Percentiles rank a stretch among this genome's conserved stretches.
These are phyloP conservation scores for Sycophila sp. DNA, from an alignment of 1,140 invertebrate species.

Conservation along the genomic window DNA sequence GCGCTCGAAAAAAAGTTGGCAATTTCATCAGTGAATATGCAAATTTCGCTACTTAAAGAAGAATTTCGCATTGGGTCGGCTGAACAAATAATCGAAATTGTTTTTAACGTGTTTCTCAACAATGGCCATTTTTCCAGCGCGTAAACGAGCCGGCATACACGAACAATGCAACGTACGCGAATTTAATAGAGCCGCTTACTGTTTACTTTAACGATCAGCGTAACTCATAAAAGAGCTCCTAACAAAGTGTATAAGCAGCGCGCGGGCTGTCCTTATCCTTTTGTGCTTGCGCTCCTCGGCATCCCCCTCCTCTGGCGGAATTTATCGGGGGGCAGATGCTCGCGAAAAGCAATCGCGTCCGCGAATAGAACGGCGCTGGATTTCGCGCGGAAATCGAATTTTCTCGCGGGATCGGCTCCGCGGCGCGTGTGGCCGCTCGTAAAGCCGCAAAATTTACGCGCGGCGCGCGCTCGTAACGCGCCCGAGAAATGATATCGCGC, in stretches of 20 bases:
- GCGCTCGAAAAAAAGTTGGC: too few species aligned
- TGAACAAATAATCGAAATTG: too few species aligned
- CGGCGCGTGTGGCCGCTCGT: neutral
- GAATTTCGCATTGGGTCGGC: too few species aligned
- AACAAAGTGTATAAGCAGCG: constrained; percentile 6
- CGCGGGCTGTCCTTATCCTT: too few species aligned
- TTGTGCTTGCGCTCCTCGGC: too few species aligned
- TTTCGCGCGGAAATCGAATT: neutral
- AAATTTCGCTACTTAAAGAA: too few species aligned
- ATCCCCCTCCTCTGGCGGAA: neutral
- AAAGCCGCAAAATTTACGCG: constrained; percentile 26
- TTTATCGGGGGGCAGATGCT: neutral
- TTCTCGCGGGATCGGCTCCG: neutral
- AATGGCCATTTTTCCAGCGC: neutral
- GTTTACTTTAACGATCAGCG: constrained; percentile 9
- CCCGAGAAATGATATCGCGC: constrained; percentile 22
- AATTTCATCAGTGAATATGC: too few species aligned
- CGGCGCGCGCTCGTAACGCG: constrained; percentile 6
- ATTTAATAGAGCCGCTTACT: constrained; percentile 7
- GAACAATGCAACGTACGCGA: neutral
- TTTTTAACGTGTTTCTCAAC: neutral
- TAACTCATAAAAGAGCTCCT: constrained; percentile 10
- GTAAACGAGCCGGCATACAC: too few species aligned
- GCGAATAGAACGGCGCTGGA: neutral
- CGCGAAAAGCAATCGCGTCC: neutral